Percentiles rank a stretch among this genome's conserved stretches.
These are phyloP conservation scores for Drosophila rellima DNA, from an alignment of 2,888 invertebrate genomes.

Conservation along the genomic window DNA sequence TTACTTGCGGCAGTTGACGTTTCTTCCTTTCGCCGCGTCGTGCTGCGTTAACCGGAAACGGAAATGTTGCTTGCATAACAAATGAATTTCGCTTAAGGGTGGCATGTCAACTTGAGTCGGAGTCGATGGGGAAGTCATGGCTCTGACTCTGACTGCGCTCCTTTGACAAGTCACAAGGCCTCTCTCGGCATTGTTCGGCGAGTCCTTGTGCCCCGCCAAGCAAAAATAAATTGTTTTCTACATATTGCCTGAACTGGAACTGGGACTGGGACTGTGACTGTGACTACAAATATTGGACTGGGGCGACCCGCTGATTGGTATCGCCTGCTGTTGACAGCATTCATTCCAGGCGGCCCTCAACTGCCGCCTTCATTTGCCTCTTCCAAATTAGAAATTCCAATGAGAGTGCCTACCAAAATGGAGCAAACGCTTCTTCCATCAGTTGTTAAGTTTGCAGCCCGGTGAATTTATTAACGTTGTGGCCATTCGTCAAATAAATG, in stretches of 20 bases:
- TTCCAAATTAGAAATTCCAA: constrained; percentile 66
- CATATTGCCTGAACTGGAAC: constrained; percentile 35
- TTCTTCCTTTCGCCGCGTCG: constrained; percentile 45
- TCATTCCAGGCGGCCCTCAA: constrained; percentile 65
- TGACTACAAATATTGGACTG: constrained; percentile 1
- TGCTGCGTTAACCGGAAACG: constrained; percentile 82
- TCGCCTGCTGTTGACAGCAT: constrained; percentile 82
- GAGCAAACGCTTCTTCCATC: constrained; percentile 13
- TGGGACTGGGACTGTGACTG: not conserved
- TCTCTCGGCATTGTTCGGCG: constrained; percentile 62
- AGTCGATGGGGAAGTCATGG: constrained; percentile 24
- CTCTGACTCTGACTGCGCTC: constrained; percentile 11
- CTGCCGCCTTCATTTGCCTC: constrained; percentile 45
- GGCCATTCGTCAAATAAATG: constrained; percentile 83
- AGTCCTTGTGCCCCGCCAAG: constrained; percentile 46
- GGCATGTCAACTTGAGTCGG: constrained; percentile 36
- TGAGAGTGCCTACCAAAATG: constrained; percentile 45
- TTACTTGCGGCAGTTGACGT: constrained; percentile 74
- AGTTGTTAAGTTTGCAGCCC: constrained; percentile 32
- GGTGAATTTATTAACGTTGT: constrained; percentile 70
- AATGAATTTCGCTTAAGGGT: constrained; percentile 76
- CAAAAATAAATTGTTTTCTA: constrained; percentile 73
- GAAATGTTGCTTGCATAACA: constrained; percentile 84
- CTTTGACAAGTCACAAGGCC: constrained; percentile 73
- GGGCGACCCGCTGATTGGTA: constrained; percentile 68